phyloP scores from a whole-genome alignment of 2,888 invertebrate genomes.

The Acleris sparsana region DNA sequence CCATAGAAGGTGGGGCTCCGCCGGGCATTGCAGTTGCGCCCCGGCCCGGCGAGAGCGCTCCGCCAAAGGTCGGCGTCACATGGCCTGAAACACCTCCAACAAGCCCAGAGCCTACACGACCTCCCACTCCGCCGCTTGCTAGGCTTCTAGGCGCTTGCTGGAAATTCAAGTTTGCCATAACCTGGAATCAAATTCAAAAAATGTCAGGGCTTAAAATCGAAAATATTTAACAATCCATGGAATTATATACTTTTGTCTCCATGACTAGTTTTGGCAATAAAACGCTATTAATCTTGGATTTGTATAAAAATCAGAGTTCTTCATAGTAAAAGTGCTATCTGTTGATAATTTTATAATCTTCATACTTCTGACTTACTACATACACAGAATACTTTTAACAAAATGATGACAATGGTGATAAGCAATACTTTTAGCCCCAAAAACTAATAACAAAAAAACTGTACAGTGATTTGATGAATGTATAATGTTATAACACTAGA shows the following conservation, averaged over 20 bases:
- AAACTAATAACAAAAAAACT: slow-evolving; percentile 23
- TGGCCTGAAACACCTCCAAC: slow-evolving; percentile 87
- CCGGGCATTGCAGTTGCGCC: slow-evolving; percentile 74
- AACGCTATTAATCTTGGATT: too few relatives aligned
- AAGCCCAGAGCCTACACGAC: slow-evolving; percentile 86
- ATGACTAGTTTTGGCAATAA: too few relatives aligned
- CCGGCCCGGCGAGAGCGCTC: slow-evolving; percentile 76
- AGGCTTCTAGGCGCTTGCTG: slow-evolving; percentile 94
- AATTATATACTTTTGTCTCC: too few relatives aligned
- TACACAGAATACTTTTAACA: not conserved
- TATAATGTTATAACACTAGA: too few relatives aligned
- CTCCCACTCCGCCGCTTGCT: slow-evolving; percentile 86
- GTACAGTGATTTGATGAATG: too few relatives aligned
- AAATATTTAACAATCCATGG: too few relatives aligned
- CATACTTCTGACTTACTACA: too few relatives aligned
- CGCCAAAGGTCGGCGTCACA: slow-evolving; percentile 81
- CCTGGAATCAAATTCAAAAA: slow-evolving; percentile 73
- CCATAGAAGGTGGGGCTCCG: slow-evolving; percentile 82
- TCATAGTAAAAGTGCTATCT: too few relatives aligned
- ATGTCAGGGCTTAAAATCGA: too few relatives aligned
- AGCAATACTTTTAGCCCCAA: slow-evolving; percentile 24
- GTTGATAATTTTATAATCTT: too few relatives aligned
- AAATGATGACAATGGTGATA: slow-evolving; percentile 21
- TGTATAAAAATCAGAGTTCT: too few relatives aligned
- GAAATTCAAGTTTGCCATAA: slow-evolving; percentile 97